Percentiles rank a stretch among this genome's conserved stretches.
These are phyloP conservation scores for Characodon lateralis DNA, from an alignment of 2,797 vertebrate genomes.

Conservation along the genomic window DNA sequence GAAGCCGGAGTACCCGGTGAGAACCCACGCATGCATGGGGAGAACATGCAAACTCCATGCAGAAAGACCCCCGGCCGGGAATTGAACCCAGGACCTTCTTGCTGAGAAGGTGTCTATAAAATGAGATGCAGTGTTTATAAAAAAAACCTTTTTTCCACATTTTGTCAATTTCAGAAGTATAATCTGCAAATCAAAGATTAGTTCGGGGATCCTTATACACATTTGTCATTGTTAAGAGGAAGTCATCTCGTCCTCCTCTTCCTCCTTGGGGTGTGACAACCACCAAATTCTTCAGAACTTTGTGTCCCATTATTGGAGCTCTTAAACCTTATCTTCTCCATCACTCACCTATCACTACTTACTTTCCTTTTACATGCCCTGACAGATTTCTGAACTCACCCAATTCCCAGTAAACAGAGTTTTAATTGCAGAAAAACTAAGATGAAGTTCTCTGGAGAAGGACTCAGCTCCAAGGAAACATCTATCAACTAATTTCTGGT, in stretches of 20 bases:
- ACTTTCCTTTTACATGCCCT: not conserved
- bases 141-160: no score
- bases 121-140: no score
- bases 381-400: not conserved
- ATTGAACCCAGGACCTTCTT: no score
- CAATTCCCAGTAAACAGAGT: not conserved
- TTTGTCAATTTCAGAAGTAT: no score
- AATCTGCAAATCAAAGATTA: not conserved
- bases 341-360: not conserved
- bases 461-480: not conserved
- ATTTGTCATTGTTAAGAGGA: not conserved
- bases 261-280: not conserved
- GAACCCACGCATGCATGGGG: no score
- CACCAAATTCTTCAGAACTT: not conserved
- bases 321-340: not conserved
- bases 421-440: not conserved
- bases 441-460: not conserved
- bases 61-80: no score
- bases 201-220: not conserved
- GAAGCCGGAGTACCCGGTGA: no score
- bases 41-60: no score
- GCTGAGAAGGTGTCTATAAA: no score
- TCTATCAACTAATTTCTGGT: not conserved
- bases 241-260: not conserved
- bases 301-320: not conserved